Evolutionary conservation across 37 sponge, comb jelly and placozoan species (phyloP).

Genomic region (Halichondria panicea): DNA sequence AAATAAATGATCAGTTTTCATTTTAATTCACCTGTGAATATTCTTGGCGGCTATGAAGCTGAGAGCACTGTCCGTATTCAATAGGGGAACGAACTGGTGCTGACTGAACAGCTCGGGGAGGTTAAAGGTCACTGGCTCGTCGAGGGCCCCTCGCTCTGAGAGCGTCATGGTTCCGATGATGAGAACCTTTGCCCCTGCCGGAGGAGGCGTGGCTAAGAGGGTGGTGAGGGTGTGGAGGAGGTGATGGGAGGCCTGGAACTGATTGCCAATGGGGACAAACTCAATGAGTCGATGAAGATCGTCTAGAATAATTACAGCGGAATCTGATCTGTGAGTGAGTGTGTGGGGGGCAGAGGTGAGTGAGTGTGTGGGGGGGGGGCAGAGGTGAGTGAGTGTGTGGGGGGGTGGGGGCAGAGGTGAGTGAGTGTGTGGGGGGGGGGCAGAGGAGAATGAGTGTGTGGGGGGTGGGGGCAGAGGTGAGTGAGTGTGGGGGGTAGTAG

Average conservation of each 20-base stretch:
- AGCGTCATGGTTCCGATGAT: constrained; percentile 56
- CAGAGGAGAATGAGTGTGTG: neutral
- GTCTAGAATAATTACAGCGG: constrained; percentile 47
- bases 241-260: constrained; percentile 44
- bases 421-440: neutral
- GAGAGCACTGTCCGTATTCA: constrained; percentile 10
- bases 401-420: neutral
- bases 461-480: too few relatives aligned
- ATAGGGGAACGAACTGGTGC: constrained; percentile 38
- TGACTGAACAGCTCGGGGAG: constrained; percentile 42
- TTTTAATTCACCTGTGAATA: constrained; percentile 43
- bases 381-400: neutral
- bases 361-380: neutral
- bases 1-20: too few relatives aligned
- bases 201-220: constrained; percentile 55
- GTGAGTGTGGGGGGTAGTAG: too few relatives aligned
- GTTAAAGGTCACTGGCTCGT: constrained; percentile 7
- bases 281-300: constrained; percentile 64
- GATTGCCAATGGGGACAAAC: constrained; percentile 35
- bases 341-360: neutral
- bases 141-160: constrained; percentile 6
- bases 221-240: constrained; percentile 69
- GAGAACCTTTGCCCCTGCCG: constrained; percentile 29
- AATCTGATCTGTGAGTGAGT: constrained; percentile 27
- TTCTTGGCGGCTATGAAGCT: constrained; percentile 49